phyloP scores from a whole-genome alignment of 1,140 invertebrate species.

The Pinna nobilis region DNA sequence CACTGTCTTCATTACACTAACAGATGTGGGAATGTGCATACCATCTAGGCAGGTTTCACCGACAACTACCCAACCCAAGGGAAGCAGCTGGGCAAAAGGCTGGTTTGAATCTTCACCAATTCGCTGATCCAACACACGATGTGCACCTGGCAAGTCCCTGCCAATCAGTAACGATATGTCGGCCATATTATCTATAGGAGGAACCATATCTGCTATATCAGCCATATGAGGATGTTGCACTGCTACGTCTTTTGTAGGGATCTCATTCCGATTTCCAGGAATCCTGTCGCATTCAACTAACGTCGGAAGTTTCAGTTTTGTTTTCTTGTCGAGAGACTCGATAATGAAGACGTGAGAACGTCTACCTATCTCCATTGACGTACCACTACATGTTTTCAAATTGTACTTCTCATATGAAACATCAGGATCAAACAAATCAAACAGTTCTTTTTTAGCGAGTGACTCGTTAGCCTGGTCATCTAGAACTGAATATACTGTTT shows the following conservation, averaged over 20 bases:
- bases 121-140: constrained; percentile 35
- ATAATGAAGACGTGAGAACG: no score
- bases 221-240: constrained; percentile 7
- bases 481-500: constrained; percentile 18
- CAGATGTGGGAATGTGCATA: neutral
- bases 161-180: constrained; percentile 32
- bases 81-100: constrained; percentile 36
- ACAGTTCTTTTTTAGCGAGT: neutral
- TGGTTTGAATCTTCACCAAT: constrained; percentile 4
- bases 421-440: neutral
- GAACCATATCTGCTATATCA: constrained; percentile 13
- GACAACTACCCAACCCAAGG: constrained; percentile 39
- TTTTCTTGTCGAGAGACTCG: no score
- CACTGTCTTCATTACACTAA: constrained; percentile 26
- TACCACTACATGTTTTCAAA: neutral
- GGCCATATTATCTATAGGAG: constrained; percentile 15
- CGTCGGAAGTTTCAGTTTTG: no score
- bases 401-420: neutral
- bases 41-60: constrained; percentile 37
- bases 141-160: constrained; percentile 15
- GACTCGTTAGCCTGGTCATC: constrained; percentile 32
- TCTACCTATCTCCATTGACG: no score
- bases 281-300: neutral
- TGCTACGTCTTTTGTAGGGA: constrained; percentile 28
- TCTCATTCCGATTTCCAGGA: neutral